Base-by-base conservation (phyloP, 2,888 invertebrate genomes). In the Stenodema calcarata region DNA sequence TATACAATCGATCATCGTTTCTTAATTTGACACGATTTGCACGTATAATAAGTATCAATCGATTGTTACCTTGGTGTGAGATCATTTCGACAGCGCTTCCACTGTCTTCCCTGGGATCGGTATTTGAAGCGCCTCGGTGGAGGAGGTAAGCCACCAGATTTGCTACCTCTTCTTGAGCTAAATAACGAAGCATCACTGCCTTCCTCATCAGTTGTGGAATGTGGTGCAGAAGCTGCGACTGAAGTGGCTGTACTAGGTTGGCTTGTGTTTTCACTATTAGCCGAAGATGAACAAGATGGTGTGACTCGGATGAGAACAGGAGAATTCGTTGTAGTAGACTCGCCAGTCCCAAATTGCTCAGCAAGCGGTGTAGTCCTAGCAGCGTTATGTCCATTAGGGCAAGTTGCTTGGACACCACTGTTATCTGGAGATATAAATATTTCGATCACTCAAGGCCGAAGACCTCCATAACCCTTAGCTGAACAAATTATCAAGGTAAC, bases 201-300 rank as follows among this genome's bases (percentile, higher is more conserved):
- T 16, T 82, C 82, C 3, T 82, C 82, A 23, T 82, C 82, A 42
- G 69, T 82, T 4, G 82, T 82, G 30, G 82, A 62, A 28, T 62
- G 62, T 27, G 23, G 69, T n/a, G 27, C 41, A 23, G 44, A n/a
- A n/a, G 44, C 41, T 41, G 42, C 7, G 16, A 14, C 27, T 0
- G 27, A 35, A 23, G 78, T 12, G 42, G 78, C 18, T 44, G 2
- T 11, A n/a, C n/a, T 14, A 23, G 78, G 78, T 14, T 44, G 44
- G 27, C 44, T 78, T 6, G 44, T 23, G 27, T 23, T 44, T 3
- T 7, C 23, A 23, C 11, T 23, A 23, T 78, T 42, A 6, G 23
- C 42, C 16, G 54, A 27, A 16, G 80, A 47, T 3, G 80, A 54
- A 30, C 50, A 80, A 16, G 80, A 80, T 80, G 80, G 80, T 4